A percentile compares a stretch with the other conserved stretches of the same genome.
Evolutionary conservation across 2,113 vertebrate genomes (phyloP).

Genomic region (Oceanodroma tethys): DNA sequence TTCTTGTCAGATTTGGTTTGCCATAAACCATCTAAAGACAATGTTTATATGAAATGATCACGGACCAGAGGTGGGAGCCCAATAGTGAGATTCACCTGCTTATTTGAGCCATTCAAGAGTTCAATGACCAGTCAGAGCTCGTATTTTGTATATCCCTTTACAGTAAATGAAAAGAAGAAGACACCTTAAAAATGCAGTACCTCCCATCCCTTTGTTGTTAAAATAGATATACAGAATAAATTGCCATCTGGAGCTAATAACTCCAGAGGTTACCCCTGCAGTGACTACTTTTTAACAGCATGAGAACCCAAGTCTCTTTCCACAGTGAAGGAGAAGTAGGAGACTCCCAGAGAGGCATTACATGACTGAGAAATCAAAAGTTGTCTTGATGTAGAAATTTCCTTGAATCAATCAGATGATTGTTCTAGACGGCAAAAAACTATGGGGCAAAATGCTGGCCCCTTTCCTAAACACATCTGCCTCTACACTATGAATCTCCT

Average conservation of each 20-base stretch:
- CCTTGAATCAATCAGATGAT: background rate
- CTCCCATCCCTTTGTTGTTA: background rate
- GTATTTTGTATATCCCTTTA: background rate
- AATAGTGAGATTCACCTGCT: background rate
- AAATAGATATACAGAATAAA: background rate
- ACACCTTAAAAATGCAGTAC: background rate
- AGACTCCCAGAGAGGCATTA: background rate
- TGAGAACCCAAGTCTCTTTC: background rate
- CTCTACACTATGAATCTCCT: accelerated
- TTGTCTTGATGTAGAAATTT: background rate
- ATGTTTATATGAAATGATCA: background rate
- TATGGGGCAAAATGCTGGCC: background rate
- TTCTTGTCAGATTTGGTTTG: background rate
- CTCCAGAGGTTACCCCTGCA: background rate
- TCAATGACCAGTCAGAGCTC: accelerated
- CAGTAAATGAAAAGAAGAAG: background rate
- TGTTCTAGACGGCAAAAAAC: too few relatives aligned
- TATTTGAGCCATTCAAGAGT: background rate
- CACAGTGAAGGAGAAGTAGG: background rate
- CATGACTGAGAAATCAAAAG: background rate
- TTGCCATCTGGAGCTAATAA: background rate
- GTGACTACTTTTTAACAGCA: background rate
- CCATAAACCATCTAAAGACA: background rate
- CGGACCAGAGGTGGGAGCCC: background rate
- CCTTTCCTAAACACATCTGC: background rate